Percentiles rank a stretch among this genome's conserved stretches.
Conservation (phyloP, 2,888 invertebrate species). For the Tupiocoris notatus region DNA sequence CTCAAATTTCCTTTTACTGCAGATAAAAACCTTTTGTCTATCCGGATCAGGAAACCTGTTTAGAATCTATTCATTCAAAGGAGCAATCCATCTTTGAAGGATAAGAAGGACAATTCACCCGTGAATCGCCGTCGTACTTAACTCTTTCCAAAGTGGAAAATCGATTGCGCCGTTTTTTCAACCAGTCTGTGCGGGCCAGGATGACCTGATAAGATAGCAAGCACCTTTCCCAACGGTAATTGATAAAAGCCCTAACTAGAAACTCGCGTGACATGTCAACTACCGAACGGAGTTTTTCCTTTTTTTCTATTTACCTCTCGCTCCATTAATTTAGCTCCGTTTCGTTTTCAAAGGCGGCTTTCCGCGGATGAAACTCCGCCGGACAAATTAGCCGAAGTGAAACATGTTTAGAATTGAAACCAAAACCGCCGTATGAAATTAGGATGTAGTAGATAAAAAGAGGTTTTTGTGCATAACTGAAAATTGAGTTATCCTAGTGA, state of each 20-base stretch:
- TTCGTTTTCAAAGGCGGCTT: not conserved
- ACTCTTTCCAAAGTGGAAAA: not conserved
- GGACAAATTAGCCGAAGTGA: too few species aligned
- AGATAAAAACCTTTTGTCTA: not conserved
- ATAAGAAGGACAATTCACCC: not conserved
- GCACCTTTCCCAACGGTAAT: slow-evolving; percentile 28
- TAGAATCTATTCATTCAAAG: not conserved
- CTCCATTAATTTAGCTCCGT: not conserved
- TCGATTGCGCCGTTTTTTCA: not conserved
- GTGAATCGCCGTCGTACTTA: not conserved
- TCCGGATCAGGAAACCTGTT: not conserved
- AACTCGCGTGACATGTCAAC: slow-evolving; percentile 30
- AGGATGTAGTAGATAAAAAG: too few species aligned
- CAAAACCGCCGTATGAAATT: too few species aligned
- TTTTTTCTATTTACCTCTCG: not conserved
- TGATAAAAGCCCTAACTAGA: slow-evolving; percentile 33
- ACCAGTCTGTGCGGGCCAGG: not conserved
- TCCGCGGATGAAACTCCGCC: not conserved
- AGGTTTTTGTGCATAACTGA: too few species aligned
- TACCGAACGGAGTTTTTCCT: not conserved
- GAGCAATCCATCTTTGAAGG: not conserved
- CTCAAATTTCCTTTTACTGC: not conserved
- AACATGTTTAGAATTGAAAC: too few species aligned
- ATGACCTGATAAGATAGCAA: slow-evolving; percentile 29
- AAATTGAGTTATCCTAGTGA: too few species aligned